Base-by-base conservation (phyloP, 2,113 vertebrate species). In the Cinclus cinclus region DNA sequence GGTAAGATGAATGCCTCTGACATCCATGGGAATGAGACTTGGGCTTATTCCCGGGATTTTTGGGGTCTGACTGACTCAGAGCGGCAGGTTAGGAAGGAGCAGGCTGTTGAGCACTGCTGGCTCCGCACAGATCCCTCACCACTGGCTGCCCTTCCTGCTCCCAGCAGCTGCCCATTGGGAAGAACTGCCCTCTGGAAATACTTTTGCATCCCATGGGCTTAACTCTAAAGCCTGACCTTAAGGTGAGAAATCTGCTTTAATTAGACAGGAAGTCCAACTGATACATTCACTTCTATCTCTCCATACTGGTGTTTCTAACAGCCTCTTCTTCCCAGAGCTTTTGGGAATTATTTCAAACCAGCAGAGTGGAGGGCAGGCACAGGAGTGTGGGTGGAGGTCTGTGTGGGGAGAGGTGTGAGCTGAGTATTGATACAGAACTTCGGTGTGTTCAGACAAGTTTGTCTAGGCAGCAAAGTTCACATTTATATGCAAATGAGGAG, bases 401-500 rank as follows among this genome's bases (percentile, higher is more conserved):
- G 2, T 33, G 24, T 21, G 22, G n/a, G 37, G 22, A 13, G 44
- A 31, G 10, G 6, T 52, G 41, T 25, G 60, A 52, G 52, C 47
- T 68, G 60, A 1, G 15, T 41, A 25, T n/a, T 6, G 56, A 52
- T 17, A 52, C 12, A 25, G 62, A 83, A 71, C 68, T 78, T 68
- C 15, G 79, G 47, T 56, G 76, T 28, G 25, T 50, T 74, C 62
- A 80, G 47, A 39, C 24, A 28, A 83, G 62, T 52, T 69, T 94
- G 91, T 41, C 64, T 63, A 88, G 74, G 87, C 89, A 95, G 84
- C 78, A 83, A 76, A 82, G 92, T 94, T 92, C 95, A 96, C 49
- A 96, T 95, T 96, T 94, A 92, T 85, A 91, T 96, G 96, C 94
- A 97, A 96, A 96, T 95, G 92, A 95, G 94, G 76, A 94, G 92